Base-by-base conservation (phyloP, 2,113 vertebrate genomes). In the Helogale parvula region DNA sequence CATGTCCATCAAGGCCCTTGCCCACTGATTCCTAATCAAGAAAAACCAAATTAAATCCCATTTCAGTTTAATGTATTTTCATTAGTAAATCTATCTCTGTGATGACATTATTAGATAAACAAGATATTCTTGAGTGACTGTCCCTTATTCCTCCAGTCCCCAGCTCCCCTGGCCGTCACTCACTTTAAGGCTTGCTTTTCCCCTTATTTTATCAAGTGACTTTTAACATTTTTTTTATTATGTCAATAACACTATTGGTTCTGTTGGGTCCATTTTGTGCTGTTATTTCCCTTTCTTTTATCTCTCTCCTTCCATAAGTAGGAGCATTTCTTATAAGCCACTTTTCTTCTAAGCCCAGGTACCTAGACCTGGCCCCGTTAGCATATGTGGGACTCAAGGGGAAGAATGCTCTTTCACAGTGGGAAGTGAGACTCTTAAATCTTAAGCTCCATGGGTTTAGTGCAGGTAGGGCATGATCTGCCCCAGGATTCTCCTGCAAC, bases 401-500 rank as follows among this genome's bases (percentile, higher is more conserved):
- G 63, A 95, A 47, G 79, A 92, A 54, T 52, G 57, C 45, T 74
- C 31, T n/a, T 68, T 94, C 41, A 9, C 69, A 71, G 83, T 6
- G 29, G 27, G 47, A 90, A 84, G 23, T 31, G 19, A 45, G 45
- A 41, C 57, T 76, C 33, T 88, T 71, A 52, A 80, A 84, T 93
- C 81, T 92, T 80, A 45, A 71, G 38, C 50, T 92, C 60, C 74
- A 0, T 35, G 35, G 65, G 52, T 84, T 85, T 77, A 38, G 63
- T 52, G 63, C 71, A 47, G 38, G 29, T 66, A 71, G 31, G 60
- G 6, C 8, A 8, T 4, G 45, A 68, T 83, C 71, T 95, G 21
- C 52, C 47, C 86, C n/a, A 79, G 23, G 76, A 93, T 72, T 81
- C 81, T 89, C 91, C 88, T 94, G 69, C 85, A 88, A 65, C 92